These are phyloP conservation scores for Myotis brandtii DNA, from an alignment of 2,113 vertebrate genomes.

Conservation along the genomic window DNA sequence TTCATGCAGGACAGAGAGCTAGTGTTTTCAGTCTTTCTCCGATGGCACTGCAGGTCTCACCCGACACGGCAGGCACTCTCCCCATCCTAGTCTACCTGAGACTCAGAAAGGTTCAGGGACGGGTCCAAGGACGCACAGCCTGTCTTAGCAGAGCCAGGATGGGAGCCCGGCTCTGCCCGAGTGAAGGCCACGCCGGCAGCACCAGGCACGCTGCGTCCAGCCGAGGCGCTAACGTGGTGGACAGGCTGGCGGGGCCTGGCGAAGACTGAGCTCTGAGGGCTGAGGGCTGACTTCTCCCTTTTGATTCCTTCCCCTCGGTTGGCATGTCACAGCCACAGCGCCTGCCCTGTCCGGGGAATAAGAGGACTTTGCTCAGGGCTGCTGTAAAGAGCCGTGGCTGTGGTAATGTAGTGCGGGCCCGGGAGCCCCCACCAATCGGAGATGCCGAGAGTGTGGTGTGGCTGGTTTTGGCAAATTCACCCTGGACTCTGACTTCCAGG, in stretches of 20 bases:
- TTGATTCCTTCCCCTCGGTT: neutral
- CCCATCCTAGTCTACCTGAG: neutral
- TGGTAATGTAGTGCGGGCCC: neutral
- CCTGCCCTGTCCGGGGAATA: neutral
- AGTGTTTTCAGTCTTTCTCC: neutral
- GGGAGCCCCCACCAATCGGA: too few relatives aligned
- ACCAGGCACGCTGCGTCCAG: accelerated
- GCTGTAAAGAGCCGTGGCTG: neutral
- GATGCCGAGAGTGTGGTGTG: neutral
- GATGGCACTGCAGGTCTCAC: neutral
- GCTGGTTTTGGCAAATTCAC: neutral
- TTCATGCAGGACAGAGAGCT: neutral
- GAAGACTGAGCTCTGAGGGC: neutral
- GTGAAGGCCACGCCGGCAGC: neutral
- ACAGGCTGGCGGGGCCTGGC: neutral
- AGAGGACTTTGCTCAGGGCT: neutral
- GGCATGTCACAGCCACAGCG: neutral
- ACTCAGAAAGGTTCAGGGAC: neutral
- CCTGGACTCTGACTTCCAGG: neutral
- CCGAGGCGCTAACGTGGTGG: neutral
- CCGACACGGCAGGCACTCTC: neutral
- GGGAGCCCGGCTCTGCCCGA: neutral
- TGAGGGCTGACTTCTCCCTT: neutral
- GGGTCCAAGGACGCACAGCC: neutral
- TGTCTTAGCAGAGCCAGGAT: neutral